Conservation (phyloP, 2,797 vertebrate species). For the Molossus molossus region DNA sequence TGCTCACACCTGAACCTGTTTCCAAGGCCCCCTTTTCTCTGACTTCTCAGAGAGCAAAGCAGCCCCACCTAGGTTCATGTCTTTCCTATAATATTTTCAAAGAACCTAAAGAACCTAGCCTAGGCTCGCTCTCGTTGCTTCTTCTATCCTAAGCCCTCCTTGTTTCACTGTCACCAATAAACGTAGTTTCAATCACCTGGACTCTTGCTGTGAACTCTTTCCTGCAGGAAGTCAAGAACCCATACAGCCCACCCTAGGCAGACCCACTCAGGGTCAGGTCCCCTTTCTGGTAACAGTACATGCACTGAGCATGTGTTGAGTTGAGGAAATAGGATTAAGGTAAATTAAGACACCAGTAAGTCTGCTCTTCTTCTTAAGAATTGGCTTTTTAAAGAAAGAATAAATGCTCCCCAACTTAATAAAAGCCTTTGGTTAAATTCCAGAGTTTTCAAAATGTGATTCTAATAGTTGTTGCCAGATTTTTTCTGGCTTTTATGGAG, state of each 20-base stretch:
- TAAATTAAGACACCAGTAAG: background rate
- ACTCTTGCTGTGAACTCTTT: no score
- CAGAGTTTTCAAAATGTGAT: background rate
- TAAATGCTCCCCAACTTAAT: background rate
- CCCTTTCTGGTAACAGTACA: background rate
- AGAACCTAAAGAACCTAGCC: background rate
- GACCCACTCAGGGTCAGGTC: background rate
- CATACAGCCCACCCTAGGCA: background rate
- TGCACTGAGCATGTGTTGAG: background rate
- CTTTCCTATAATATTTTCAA: background rate
- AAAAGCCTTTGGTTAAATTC: constrained; percentile 18
- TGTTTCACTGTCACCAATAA: background rate
- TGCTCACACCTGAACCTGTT: background rate
- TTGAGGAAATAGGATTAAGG: background rate
- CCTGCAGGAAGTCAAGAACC: background rate
- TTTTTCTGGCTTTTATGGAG: constrained; percentile 24
- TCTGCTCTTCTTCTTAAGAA: constrained; percentile 1
- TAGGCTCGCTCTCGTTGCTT: background rate
- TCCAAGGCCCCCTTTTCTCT: background rate
- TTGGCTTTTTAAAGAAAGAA: background rate
- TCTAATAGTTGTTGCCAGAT: background rate
- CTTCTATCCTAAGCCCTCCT: no score
- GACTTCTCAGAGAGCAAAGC: background rate
- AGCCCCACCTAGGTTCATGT: background rate
- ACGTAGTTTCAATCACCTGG: background rate